Evolutionary conservation across 2,113 vertebrate genomes (phyloP), one percentile per base, ranked within the genome.

Genomic region (Chloroceryle aenea): DNA sequence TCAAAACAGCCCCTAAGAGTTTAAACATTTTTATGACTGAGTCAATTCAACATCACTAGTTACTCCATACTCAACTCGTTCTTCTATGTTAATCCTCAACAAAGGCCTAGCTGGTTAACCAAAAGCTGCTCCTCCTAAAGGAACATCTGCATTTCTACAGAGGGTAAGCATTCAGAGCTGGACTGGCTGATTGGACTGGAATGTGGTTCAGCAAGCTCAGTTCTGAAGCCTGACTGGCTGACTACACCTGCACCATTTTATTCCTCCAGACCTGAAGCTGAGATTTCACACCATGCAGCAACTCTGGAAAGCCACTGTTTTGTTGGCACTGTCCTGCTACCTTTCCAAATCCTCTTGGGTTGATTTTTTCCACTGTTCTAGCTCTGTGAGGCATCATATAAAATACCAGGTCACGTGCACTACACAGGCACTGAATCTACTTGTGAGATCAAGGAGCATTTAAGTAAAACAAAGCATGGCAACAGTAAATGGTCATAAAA

Each of bases 41-140:
- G 2, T 64, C 42, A n/a, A 72, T 68, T 82, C 3, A 12, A 43
- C 32, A 5, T 26, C 89, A 88, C 87, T 62, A 94, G 92, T 34
- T 88, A 48, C 58, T 92, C 88, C 71, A 56, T 73, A 71, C 82
- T 83, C 66, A 56, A 92, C 92, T 96, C 17, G 85, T 94, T 97
- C 89, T 87, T 50, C 85, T 80, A 6, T 34, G 6, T 79, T 56
- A 88, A 61, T 12, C 45, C 45, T 62, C 85, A 58, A 50, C 63
- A 94, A 76, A 89, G 90, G 15, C 62, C 36, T 36, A n/a, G 77
- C 10, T 43, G 67, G 53, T 67, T 88, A 91, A 96, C 58, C 45
- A 21, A 21, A 80, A 93, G 81, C 78, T 69, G 53, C 81, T 72
- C 93, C 77, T 96, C 89, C 93, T 72, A 18, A 86, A 85, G 76